Percentiles rank a stretch among this genome's conserved stretches.
phyloP scores from a whole-genome alignment of 1,140 invertebrate genomes.

The Drosophila santomea region DNA sequence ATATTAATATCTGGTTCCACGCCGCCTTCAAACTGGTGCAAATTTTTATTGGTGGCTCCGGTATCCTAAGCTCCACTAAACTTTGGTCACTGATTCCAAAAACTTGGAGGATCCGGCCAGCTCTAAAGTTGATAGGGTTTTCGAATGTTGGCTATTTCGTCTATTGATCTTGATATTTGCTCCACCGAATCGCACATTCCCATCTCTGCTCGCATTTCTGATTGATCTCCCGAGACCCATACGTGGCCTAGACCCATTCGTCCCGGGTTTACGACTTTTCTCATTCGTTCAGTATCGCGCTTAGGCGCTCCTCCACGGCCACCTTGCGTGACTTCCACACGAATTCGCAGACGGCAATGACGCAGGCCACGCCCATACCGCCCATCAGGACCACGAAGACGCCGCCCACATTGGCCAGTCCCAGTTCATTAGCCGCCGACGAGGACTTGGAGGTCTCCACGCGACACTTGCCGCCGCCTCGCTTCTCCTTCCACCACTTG shows the following conservation, averaged over 20 bases:
- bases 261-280: conserved; percentile 79
- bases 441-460: conserved; percentile 93
- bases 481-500: conserved; percentile 97
- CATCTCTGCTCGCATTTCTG: conserved; percentile 20
- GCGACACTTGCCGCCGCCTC: conserved; percentile 92
- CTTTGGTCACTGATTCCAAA: conserved; percentile 10
- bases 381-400: conserved; percentile 97
- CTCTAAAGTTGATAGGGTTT: conserved; percentile 19
- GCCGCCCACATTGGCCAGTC: conserved; percentile 96
- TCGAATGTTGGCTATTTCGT: conserved; percentile 20
- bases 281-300: conserved; percentile 85
- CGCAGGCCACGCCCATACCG: conserved; percentile 94
- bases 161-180: conserved; percentile 48
- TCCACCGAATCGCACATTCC: conserved; percentile 27
- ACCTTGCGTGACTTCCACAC: conserved; percentile 96
- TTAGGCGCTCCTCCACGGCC: conserved; percentile 94
- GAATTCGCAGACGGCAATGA: conserved; percentile 96
- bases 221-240: conserved; percentile 29
- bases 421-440: conserved; percentile 93
- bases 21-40: conserved; percentile 39
- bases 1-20: conserved; percentile 36
- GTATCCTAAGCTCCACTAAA: neutral
- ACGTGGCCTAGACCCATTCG: conserved; percentile 70
- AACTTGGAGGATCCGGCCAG: conserved; percentile 2
- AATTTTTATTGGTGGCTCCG: conserved; percentile 52